A percentile compares a stretch with the other conserved stretches of the same genome.
phyloP scores from a whole-genome alignment of 1,140 invertebrate genomes.

The Campoletis sonorensis region DNA sequence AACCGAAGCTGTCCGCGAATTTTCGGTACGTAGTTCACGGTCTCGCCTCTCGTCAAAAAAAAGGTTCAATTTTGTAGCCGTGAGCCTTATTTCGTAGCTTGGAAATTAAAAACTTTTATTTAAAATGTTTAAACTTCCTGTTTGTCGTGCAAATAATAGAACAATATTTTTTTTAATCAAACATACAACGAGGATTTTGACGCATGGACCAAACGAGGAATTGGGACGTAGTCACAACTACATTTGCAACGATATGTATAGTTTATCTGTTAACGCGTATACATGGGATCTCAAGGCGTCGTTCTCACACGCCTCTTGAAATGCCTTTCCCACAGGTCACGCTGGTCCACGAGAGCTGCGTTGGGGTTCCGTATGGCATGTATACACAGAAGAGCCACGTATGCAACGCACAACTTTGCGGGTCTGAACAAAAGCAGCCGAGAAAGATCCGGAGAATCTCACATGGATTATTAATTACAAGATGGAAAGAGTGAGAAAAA shows the following conservation, averaged over 20 bases:
- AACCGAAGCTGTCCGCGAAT: too few relatives aligned
- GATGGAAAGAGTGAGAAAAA: conserved; percentile 31
- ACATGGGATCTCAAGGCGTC: conserved; percentile 1
- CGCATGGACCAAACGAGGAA: too few relatives aligned
- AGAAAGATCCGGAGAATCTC: background rate
- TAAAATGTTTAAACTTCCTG: too few relatives aligned
- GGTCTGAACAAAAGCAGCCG: background rate
- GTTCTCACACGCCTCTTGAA: conserved; percentile 37
- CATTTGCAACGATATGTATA: background rate
- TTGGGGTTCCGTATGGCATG: background rate
- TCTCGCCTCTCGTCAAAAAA: too few relatives aligned
- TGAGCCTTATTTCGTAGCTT: too few relatives aligned
- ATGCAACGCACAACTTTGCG: background rate
- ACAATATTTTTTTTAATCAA: too few relatives aligned
- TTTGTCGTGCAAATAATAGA: too few relatives aligned
- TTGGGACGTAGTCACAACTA: too few relatives aligned
- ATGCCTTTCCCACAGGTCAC: conserved; percentile 43
- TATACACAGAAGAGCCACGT: background rate
- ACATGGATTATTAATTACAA: conserved; percentile 21
- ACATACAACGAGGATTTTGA: too few relatives aligned
- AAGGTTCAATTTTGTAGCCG: too few relatives aligned
- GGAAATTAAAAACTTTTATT: too few relatives aligned
- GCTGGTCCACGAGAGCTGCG: background rate
- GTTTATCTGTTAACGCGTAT: background rate
- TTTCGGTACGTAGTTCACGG: too few relatives aligned